A percentile compares a stretch with the other conserved stretches of the same genome.
These are phyloP conservation scores for Antidorcas marsupialis DNA, from an alignment of 2,113 vertebrate species.

Conservation along the genomic window DNA sequence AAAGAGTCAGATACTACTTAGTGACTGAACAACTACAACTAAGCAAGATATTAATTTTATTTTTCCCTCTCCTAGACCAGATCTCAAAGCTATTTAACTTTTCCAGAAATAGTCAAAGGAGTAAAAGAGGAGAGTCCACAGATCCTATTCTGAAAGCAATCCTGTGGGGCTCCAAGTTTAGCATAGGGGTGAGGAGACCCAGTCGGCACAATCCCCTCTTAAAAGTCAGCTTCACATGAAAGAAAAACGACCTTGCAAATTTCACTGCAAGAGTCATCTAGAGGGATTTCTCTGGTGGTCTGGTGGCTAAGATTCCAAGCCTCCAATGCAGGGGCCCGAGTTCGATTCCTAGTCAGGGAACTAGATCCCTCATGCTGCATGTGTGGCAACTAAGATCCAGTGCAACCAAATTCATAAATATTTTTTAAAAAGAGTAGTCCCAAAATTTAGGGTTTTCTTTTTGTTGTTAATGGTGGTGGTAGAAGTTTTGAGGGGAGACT, in stretches of 20 bases:
- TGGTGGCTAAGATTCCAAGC: neutral
- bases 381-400: neutral
- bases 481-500: neutral
- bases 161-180: neutral
- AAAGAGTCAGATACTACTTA: neutral
- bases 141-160: neutral
- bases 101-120: neutral
- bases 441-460: neutral
- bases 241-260: neutral
- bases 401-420: neutral
- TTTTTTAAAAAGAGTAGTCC: neutral
- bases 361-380: neutral
- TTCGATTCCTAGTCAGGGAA: neutral
- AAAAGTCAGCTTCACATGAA: neutral
- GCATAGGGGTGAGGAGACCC: neutral
- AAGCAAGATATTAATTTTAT: neutral
- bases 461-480: neutral
- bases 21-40: neutral
- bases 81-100: neutral
- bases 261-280: neutral
- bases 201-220: neutral
- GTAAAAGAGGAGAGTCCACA: neutral
- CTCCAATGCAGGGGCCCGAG: neutral
- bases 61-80: neutral
- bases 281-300: neutral